Evolutionary conservation across 2,113 vertebrate genomes (phyloP), one percentile per base, ranked within the genome.

Genomic region (Neogale vison): DNA sequence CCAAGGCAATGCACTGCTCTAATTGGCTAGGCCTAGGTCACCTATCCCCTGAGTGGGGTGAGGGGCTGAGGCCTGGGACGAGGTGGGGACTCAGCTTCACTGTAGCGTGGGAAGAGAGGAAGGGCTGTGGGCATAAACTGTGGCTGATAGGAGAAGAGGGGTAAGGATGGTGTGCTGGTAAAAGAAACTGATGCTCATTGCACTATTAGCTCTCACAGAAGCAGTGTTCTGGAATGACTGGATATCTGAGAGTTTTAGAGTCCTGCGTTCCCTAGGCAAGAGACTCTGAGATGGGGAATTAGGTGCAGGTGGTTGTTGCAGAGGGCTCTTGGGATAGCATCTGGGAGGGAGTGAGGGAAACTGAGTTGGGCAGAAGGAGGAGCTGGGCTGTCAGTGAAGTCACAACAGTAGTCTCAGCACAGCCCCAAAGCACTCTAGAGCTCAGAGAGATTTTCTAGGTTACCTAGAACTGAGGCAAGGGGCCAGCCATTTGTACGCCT

Each of bases 61-160:
- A 29, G 23, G 24, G 55, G 21, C 15, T 52, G 50, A 14, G 50
- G 15, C 50, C 39, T 31, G 55, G 20, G 9, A 21, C 59, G 3
- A 11, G 34, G 13, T 47, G 12, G 26, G 39, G 23, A 7, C 17
- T 88, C 13, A 39, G 14, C 15, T 61, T 15, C 15, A 15, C 8
- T 59, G 61, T 29, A 81, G 31, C 4, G 4, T 17, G 14, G 5
- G 11, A 29, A 1, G 34, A 74, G 88, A 18, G n/a, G 3, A 79
- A 42, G 29, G 45, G 2, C 17, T 0, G 15, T 23, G 14, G 1
- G 13, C 24, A 29, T 7, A 23, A 4, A 1, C 42, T 36, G 21
- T 34, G 47, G 10, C 4, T 26, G 74, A 57, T 26, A 42, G 4
- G 26, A 50, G 11, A 92, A 80, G 24, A 4, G 52, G 5, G 15